Evolutionary conservation across 64 coral and sea anemone genomes (phyloP).

Genomic region (Cladopsammia gracilis): DNA sequence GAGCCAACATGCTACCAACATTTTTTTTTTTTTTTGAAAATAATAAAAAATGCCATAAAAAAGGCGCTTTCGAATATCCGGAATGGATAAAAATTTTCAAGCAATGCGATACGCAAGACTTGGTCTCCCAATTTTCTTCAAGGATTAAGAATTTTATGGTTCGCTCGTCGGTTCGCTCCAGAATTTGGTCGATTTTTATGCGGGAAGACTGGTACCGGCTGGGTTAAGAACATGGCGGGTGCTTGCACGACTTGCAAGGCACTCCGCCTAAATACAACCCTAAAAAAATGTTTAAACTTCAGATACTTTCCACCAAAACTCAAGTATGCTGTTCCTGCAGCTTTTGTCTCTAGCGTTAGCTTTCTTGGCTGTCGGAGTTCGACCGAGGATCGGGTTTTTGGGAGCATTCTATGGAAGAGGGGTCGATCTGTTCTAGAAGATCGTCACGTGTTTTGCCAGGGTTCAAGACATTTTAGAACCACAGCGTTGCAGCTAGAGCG

Average conservation of each 20-base stretch:
- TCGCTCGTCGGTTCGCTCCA: too few relatives aligned
- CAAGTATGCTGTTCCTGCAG: background rate
- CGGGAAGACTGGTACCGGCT: background rate
- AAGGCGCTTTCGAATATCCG: too few relatives aligned
- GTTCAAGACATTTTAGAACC: conserved; percentile 41
- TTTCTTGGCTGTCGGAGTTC: conserved; percentile 1
- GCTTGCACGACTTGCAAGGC: background rate
- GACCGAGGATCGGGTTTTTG: background rate
- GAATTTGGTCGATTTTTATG: background rate
- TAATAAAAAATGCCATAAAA: too few relatives aligned
- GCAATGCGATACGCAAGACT: too few relatives aligned
- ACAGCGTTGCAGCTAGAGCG: background rate
- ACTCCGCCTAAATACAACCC: background rate
- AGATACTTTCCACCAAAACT: background rate
- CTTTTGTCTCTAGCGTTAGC: background rate
- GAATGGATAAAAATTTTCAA: too few relatives aligned
- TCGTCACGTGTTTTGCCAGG: background rate
- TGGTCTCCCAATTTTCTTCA: too few relatives aligned
- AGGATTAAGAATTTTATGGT: too few relatives aligned
- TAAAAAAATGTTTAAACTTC: background rate
- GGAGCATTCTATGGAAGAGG: background rate
- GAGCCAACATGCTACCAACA: too few relatives aligned
- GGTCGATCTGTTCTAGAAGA: background rate
- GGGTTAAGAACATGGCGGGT: background rate
- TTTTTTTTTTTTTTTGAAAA: too few relatives aligned